Evolutionary conservation across 2,888 invertebrate species (phyloP), one percentile per base, ranked within the genome.

Genomic region (Spatulosminthurus flaviceps): DNA sequence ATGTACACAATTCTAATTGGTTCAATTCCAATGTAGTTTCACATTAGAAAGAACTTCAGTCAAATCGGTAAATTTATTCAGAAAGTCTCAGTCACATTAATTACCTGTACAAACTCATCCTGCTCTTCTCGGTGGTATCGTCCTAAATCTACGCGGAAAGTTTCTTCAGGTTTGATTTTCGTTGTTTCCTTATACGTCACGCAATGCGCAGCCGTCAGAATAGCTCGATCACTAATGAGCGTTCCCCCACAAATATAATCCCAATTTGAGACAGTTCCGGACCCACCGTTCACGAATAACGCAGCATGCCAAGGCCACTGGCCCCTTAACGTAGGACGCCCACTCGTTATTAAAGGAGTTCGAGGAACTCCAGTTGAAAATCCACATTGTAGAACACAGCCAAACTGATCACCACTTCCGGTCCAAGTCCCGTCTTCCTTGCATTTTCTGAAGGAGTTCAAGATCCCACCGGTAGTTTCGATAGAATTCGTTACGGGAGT

Each of bases 291-390:
- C 1, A 72, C 1, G n/a, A 72, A 72, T 22, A 72, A 1, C 24
- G 92, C 92, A 13, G 90, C 91, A 86, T 92, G 92, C 92, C 92
- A 92, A 0, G 92, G 92, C 90, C 91, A 92, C 84, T 92, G 91
- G 0, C 91, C 92, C 80, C 90, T 90, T 43, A 89, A 86, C 0
- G 82, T 81, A 1, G 84, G 83, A 19, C 66, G 66, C 0, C 82
- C 82, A 66, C 43, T 66, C 0, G 82, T 84, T 28, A 84, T 84
- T 4, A 80, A 81, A 0, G 84, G 83, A 22, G 80, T 78, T 66
- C 79, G 74, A 19, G 82, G 80, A 2, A 79, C n/a, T n/a, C n/a
- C 71, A 61, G 83, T 83, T 13, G 80, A 42, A 13, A 13, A 77
- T 0, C 84, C 84, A 73, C 84, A 84, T 77, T 83, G 80, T 43